Evolutionary conservation across 1,140 invertebrate species (phyloP).

Genomic region (Bilobella aurantiaca): DNA sequence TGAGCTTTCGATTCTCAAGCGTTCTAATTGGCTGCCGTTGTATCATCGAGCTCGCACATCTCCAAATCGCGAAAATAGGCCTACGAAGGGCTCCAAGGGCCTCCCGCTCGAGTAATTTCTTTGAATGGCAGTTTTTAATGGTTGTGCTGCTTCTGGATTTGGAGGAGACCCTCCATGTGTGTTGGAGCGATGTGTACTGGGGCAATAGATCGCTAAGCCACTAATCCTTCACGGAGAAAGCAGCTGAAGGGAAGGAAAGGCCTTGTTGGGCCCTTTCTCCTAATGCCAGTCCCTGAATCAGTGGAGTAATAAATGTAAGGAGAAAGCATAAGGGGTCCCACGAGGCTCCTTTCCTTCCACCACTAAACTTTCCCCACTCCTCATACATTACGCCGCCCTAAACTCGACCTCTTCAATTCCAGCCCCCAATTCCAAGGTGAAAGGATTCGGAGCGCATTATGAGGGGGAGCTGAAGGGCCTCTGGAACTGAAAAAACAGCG

Average conservation of each 20-base stretch:
- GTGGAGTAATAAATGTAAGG: slow-evolving; percentile 6
- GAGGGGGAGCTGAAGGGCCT: too few relatives aligned
- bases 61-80: background rate
- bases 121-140: background rate
- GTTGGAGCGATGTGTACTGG: too few relatives aligned
- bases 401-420: background rate
- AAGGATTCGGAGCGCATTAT: too few relatives aligned
- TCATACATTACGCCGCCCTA: background rate
- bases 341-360: background rate
- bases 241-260: background rate
- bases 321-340: background rate
- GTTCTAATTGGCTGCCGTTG: background rate
- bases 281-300: background rate
- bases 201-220: background rate
- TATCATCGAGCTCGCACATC: background rate
- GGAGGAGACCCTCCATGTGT: too few relatives aligned
- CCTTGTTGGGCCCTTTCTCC: background rate
- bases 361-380: background rate
- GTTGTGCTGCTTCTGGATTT: background rate
- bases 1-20: too few relatives aligned
- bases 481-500: too few relatives aligned
- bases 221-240: background rate
- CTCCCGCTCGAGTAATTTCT: background rate
- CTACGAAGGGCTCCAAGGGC: background rate
- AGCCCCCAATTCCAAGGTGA: background rate